Base-by-base conservation (phyloP, 2,888 invertebrate genomes). In the Nyleta sp. region DNA sequence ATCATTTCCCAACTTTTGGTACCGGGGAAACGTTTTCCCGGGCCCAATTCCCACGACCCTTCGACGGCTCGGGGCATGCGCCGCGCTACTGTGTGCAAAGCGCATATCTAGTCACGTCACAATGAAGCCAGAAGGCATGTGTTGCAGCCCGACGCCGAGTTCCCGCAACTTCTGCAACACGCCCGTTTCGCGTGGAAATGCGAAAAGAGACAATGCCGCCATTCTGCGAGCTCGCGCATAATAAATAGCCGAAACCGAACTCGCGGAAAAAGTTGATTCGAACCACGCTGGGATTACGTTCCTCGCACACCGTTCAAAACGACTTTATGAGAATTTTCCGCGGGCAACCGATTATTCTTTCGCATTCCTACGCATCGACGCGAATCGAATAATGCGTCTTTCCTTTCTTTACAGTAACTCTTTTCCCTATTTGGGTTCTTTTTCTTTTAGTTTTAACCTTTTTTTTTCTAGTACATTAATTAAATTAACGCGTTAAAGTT, bases 41-140 rank as follows among this genome's bases (percentile, higher is more conserved):
- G 13, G 67, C 28, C 52, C 24, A 55, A 46, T 68, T 68, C 67
- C 48, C 67, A 57, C 57, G 55, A 55, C 65, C 65, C 55, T 57
- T 48, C 1, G 33, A 1, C 28, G 38, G 48, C 48, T 48, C 11
- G 42, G 13, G 53, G 46, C 35, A 52, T 33, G 33, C 53, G 33
- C 68, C 20, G 33, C 53, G 33, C 68, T 59, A 48, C 65, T 50
- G 68, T 68, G 50, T 20, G 40, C 50, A 42, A 42, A 52, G 42
- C 44, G 42, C 53, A 42, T 31, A 68, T 59, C 68, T 59, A 68
- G 48, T 68, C 68, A 57, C 59, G 68, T 68, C 59, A 57, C 68
- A 68, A 57, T 68, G 48, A 48, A 59, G 40, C 68, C 40, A 57
- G 50, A 24, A 68, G 68, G 68, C 57, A 48, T 38, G 13, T 15